A percentile compares a stretch with the other conserved stretches of the same genome.
Conservation (phyloP, 2,888 invertebrate genomes). For the Chydorus sphaericus region DNA sequence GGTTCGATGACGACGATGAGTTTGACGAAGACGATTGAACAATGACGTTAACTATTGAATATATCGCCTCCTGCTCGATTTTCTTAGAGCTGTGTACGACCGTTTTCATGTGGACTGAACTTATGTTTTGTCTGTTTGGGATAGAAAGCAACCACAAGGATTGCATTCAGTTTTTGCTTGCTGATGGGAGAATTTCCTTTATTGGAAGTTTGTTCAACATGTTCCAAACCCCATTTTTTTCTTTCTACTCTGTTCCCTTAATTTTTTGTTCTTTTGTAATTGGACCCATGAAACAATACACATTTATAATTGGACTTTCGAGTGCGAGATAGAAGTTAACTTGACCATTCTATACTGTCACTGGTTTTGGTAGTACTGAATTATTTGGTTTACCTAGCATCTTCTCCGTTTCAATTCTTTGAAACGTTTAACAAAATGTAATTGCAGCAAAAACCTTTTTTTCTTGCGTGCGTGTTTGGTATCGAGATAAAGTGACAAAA, state of each 20-base stretch:
- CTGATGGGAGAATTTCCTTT: no score
- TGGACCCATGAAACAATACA: conserved; percentile 3
- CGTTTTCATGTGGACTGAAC: background rate
- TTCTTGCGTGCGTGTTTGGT: no score
- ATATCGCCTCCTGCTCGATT: background rate
- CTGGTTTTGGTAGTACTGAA: no score
- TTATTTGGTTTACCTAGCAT: no score
- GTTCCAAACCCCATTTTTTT: background rate
- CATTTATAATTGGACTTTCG: background rate
- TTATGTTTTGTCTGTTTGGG: background rate
- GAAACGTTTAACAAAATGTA: no score
- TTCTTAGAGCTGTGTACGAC: background rate
- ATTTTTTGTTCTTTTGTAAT: background rate
- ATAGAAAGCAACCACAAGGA: background rate
- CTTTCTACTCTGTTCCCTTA: background rate
- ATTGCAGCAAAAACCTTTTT: no score
- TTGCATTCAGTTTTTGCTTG: no score
- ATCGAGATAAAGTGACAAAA: no score
- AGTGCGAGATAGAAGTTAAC: background rate
- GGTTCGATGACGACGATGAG: conserved; percentile 41
- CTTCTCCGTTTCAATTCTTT: no score
- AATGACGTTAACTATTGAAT: background rate
- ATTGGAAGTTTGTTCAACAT: background rate
- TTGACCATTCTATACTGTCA: background rate
- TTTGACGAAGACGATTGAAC: conserved; percentile 7